These are phyloP conservation scores for Pararge aegeria DNA, from an alignment of 1,140 invertebrate species.

Conservation along the genomic window DNA sequence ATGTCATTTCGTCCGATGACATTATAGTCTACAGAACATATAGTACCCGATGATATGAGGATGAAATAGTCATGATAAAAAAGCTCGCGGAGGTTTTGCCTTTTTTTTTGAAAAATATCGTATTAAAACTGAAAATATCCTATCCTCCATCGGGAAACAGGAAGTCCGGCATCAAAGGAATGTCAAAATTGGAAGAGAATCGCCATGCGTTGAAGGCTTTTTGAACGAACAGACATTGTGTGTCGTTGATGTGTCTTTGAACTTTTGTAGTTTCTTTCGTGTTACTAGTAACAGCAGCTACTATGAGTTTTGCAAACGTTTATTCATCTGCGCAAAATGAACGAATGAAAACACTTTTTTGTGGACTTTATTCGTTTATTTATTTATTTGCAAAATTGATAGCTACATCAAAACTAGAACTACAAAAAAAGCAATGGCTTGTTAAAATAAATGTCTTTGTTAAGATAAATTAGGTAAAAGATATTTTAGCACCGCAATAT, in stretches of 20 bases:
- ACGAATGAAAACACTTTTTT: not conserved
- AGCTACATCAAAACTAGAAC: too few relatives aligned
- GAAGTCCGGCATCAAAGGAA: slow-evolving; percentile 48
- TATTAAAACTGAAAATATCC: slow-evolving; percentile 2
- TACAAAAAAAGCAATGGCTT: too few relatives aligned
- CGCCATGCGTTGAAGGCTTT: slow-evolving; percentile 27
- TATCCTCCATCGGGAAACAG: slow-evolving; percentile 30
- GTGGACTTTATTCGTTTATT: slow-evolving; percentile 14
- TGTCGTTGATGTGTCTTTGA: not conserved
- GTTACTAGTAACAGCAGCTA: slow-evolving; percentile 12
- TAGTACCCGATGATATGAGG: too few relatives aligned
- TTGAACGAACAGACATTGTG: slow-evolving; percentile 21
- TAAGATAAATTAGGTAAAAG: too few relatives aligned
- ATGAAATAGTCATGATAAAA: too few relatives aligned
- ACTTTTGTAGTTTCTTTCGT: slow-evolving; percentile 14
- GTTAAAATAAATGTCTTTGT: too few relatives aligned
- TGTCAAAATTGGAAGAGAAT: slow-evolving; percentile 39
- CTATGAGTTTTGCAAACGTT: not conserved
- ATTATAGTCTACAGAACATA: too few relatives aligned
- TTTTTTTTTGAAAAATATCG: too few relatives aligned
- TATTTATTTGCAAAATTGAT: too few relatives aligned
- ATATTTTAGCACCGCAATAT: too few relatives aligned
- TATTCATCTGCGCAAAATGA: slow-evolving; percentile 11
- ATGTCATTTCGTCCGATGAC: too few relatives aligned
- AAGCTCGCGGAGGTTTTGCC: too few relatives aligned